phyloP scores from a whole-genome alignment of 2,888 invertebrate species.

The Drosophila putrida region DNA sequence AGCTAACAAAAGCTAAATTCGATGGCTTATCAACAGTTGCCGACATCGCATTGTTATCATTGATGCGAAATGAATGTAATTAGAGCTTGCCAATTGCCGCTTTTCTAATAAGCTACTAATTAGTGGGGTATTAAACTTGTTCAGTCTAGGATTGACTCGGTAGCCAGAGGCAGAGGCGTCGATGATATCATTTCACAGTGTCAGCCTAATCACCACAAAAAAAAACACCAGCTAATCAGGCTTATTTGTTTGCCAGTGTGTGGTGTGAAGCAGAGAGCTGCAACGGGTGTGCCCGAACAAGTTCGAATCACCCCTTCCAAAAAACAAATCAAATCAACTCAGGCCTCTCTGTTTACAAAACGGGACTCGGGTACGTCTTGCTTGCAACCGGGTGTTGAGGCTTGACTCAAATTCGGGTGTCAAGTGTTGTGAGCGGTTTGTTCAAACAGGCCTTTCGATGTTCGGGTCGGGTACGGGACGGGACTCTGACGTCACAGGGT shows the following conservation, averaged over 20 bases:
- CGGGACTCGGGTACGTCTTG: no score
- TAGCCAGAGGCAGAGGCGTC: constrained; percentile 33
- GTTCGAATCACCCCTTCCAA: no score
- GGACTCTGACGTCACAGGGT: no score
- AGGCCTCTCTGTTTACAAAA: no score
- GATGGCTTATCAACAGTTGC: constrained; percentile 44
- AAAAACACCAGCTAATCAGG: constrained; percentile 71
- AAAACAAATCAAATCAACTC: no score
- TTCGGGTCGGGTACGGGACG: no score
- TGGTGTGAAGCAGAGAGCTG: no score
- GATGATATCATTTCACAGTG: constrained; percentile 55
- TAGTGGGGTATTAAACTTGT: constrained; percentile 57
- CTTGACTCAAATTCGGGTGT: no score
- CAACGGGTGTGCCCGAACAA: no score
- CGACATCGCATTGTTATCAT: constrained; percentile 63
- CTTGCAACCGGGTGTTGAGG: no score
- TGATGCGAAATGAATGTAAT: constrained; percentile 76
- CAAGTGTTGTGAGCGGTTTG: no score
- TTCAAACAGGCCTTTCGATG: no score
- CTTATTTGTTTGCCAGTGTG: constrained; percentile 64
- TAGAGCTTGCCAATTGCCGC: constrained; percentile 70
- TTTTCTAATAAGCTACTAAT: constrained; percentile 72
- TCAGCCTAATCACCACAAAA: constrained; percentile 38
- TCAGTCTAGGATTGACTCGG: constrained; percentile 15
- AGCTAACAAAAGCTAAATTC: constrained; percentile 16